These are phyloP conservation scores for Hetaerina americana DNA, from an alignment of 1,140 invertebrate species.

Conservation along the genomic window DNA sequence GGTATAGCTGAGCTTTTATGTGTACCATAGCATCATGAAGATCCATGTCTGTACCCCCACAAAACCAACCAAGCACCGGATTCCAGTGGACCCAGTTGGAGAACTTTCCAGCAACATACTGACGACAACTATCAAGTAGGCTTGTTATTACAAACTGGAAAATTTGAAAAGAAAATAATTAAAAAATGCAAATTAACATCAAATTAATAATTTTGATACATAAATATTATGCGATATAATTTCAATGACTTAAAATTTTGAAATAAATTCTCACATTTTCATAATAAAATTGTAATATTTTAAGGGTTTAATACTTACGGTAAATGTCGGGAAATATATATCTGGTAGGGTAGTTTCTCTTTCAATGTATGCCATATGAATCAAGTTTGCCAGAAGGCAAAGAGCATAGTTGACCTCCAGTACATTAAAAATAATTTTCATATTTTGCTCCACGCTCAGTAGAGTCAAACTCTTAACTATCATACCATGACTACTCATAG, in stretches of 20 bases:
- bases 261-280: too few relatives aligned
- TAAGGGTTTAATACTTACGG: slow-evolving; percentile 44
- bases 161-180: slow-evolving; percentile 3
- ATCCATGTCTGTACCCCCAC: slow-evolving; percentile 67
- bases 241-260: too few relatives aligned
- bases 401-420: slow-evolving; percentile 79
- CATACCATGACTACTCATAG: slow-evolving; percentile 35
- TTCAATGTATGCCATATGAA: slow-evolving; percentile 63
- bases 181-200: too few relatives aligned
- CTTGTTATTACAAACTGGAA: slow-evolving; percentile 60
- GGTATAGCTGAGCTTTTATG: slow-evolving; percentile 68
- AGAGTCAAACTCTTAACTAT: slow-evolving; percentile 61
- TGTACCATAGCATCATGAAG: slow-evolving; percentile 68
- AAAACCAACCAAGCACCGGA: slow-evolving; percentile 94
- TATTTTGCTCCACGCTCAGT: slow-evolving; percentile 65
- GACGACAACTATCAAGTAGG: slow-evolving; percentile 69
- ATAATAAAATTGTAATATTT: too few relatives aligned
- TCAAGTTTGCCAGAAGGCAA: slow-evolving; percentile 59
- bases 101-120: slow-evolving; percentile 72
- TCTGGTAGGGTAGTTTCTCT: slow-evolving; percentile 43
- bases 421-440: slow-evolving; percentile 71
- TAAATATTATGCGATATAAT: too few relatives aligned
- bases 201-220: too few relatives aligned
- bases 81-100: slow-evolving; percentile 93
- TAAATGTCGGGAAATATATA: slow-evolving; percentile 53